phyloP scores from a whole-genome alignment of 2,888 invertebrate genomes.

The Toxonevra muliebris region DNA sequence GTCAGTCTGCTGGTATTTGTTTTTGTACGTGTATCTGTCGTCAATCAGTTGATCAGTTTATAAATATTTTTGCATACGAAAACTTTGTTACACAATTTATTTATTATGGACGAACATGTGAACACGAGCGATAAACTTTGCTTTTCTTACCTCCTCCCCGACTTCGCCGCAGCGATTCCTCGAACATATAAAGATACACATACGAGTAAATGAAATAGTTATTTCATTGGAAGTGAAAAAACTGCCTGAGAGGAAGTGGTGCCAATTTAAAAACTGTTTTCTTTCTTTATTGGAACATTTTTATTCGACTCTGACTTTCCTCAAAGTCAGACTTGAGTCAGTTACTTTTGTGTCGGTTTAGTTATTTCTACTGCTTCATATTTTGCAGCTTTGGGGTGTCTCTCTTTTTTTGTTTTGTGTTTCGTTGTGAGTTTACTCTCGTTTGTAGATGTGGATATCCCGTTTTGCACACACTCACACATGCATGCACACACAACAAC shows the following conservation, averaged over 20 bases:
- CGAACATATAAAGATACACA: too few relatives aligned
- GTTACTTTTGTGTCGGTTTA: background rate
- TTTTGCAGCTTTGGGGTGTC: too few relatives aligned
- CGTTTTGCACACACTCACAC: too few relatives aligned
- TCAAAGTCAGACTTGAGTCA: slow-evolving; percentile 8
- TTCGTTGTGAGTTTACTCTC: too few relatives aligned
- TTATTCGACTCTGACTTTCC: background rate
- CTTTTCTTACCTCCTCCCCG: background rate
- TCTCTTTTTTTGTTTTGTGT: too few relatives aligned
- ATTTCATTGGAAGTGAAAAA: too few relatives aligned
- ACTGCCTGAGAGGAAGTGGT: slow-evolving; percentile 4
- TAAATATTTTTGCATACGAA: slow-evolving; percentile 39
- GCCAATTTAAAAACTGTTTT: slow-evolving; percentile 6
- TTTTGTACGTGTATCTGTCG: background rate
- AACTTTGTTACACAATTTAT: slow-evolving; percentile 38
- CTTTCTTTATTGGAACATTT: background rate
- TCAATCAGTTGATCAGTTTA: background rate
- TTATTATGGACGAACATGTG: slow-evolving; percentile 1
- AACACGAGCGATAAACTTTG: slow-evolving; percentile 32
- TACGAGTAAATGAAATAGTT: too few relatives aligned
- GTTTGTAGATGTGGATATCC: too few relatives aligned
- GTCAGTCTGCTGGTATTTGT: background rate
- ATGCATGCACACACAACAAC: too few relatives aligned
- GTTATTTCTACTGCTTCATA: background rate
- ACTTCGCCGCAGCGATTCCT: too few relatives aligned